Percentiles rank a stretch among this genome's conserved stretches.
phyloP scores from a whole-genome alignment of 2,888 invertebrate species.

The Ormyrus labotus region DNA sequence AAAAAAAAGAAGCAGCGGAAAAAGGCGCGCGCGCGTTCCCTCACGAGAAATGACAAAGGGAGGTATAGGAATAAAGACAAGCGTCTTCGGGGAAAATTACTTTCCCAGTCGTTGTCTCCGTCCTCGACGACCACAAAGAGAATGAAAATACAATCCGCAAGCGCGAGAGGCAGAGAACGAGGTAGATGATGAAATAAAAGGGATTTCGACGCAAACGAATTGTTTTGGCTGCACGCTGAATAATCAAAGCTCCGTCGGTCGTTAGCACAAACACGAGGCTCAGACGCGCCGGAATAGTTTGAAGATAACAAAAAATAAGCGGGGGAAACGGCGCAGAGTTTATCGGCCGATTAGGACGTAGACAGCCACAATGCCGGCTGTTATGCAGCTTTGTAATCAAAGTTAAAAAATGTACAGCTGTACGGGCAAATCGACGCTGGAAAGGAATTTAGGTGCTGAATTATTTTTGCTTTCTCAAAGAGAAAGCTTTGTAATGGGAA shows the following conservation, averaged over 20 bases:
- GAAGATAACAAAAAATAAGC: constrained; percentile 10
- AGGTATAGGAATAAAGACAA: neutral
- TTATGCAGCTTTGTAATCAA: constrained; percentile 16
- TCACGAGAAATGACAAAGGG: constrained; percentile 4
- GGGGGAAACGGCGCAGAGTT: constrained; percentile 23
- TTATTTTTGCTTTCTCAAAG: too few relatives aligned
- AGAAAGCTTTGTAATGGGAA: too few relatives aligned
- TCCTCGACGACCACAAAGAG: neutral
- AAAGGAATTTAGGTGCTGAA: too few relatives aligned
- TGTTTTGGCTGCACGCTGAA: constrained; percentile 40
- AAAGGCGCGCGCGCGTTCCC: neutral
- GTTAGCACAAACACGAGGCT: constrained; percentile 25
- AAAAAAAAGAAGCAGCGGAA: constrained; percentile 1
- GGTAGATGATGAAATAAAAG: neutral
- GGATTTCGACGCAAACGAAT: neutral
- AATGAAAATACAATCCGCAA: constrained; percentile 19
- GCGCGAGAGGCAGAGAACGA: neutral
- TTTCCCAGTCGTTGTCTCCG: neutral
- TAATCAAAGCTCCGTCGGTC: constrained; percentile 51
- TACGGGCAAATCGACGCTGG: too few relatives aligned
- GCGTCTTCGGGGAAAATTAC: constrained; percentile 13
- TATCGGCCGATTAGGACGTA: constrained; percentile 39
- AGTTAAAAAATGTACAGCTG: constrained; percentile 5
- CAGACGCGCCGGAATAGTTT: neutral
- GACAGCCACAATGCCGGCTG: too few relatives aligned